Base-by-base conservation (phyloP, 2,113 vertebrate genomes). In the Epinephelus moara region DNA sequence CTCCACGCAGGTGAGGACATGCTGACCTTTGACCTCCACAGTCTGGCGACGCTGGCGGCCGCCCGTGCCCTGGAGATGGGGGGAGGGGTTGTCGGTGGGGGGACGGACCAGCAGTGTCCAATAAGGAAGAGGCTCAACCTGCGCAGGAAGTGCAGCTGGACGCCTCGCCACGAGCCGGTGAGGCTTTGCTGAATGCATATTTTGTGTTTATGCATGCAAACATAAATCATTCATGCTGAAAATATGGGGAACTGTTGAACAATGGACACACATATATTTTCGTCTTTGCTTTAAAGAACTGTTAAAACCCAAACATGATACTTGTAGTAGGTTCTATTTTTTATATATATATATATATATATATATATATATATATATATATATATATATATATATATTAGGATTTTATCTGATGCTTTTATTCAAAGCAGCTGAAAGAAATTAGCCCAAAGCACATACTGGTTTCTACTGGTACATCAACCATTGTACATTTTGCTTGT, bases 101-200 rank as follows among this genome's bases (percentile, higher is more conserved):
- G 17, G 79, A 18, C 37, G 4, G 85, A 68, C 45, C 91, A 78
- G 69, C 75, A 75, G 79, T 89, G 91, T 73, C 94, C 95, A 57
- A 89, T 95, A 21, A 97, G 97, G 49, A 96, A 96, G 1, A 91
- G 95, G 82, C 95, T 96, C 53, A 96, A 97, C 82, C 94, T 97
- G 55, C 97, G 96, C 18, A 96, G 96, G 92, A 99, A 98, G 88
- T 98, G 96, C 94, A 97, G 95, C 89, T 99, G 97, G 98, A 96
- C 94, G 1, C 98, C 98, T 60, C 98, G 97, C 52, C 94, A 95
- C 57, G 98, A 98, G 88, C 96, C 97, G 33, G 98, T 99, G 95
- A 96, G 96, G 75, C 57, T 84, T 37, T 5, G 11, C 30, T 17
- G 4, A 45, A 70, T 12, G 14, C 14, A 11, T 64, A 1, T 62